A percentile compares a stretch with the other conserved stretches of the same genome.
These are phyloP conservation scores for Rhingia rostrata DNA, from an alignment of 2,888 invertebrate species.

Conservation along the genomic window DNA sequence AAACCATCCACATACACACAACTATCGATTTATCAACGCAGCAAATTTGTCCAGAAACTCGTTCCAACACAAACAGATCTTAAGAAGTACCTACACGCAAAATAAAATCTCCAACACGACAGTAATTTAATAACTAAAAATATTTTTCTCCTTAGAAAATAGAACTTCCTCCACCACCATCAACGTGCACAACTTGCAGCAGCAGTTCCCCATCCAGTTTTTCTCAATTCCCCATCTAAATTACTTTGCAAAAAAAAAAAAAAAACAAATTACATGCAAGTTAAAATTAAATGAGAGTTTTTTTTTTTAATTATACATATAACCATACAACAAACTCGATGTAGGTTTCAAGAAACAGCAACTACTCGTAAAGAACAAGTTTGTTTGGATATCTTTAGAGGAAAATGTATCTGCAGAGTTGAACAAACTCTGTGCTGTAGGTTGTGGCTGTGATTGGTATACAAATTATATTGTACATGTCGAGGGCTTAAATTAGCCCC, in stretches of 20 bases:
- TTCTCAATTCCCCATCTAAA: conserved; percentile 17
- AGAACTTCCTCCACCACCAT: background rate
- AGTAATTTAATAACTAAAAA: too few species aligned
- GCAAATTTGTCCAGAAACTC: too few species aligned
- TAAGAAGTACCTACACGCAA: too few species aligned
- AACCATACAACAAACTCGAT: conserved; percentile 10
- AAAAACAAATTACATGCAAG: conserved; percentile 5
- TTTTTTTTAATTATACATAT: conserved; percentile 47
- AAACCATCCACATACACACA: too few species aligned
- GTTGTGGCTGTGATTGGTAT: background rate
- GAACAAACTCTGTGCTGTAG: conserved; percentile 2
- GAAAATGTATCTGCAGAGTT: background rate
- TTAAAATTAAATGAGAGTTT: conserved; percentile 22
- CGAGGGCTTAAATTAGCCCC: conserved; percentile 1
- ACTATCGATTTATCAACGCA: too few species aligned
- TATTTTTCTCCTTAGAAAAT: too few species aligned
- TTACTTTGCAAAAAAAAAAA: conserved; percentile 22
- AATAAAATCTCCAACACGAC: too few species aligned
- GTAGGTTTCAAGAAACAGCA: background rate
- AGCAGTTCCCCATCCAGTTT: conserved; percentile 2
- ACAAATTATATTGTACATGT: background rate
- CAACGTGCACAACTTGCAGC: conserved; percentile 2
- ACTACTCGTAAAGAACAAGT: conserved; percentile 7
- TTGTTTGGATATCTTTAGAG: background rate
- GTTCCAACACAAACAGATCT: too few species aligned